Percentiles rank a stretch among this genome's conserved stretches.
Evolutionary conservation across 2,113 vertebrate genomes (phyloP).

Genomic region (Dinomys branickii): DNA sequence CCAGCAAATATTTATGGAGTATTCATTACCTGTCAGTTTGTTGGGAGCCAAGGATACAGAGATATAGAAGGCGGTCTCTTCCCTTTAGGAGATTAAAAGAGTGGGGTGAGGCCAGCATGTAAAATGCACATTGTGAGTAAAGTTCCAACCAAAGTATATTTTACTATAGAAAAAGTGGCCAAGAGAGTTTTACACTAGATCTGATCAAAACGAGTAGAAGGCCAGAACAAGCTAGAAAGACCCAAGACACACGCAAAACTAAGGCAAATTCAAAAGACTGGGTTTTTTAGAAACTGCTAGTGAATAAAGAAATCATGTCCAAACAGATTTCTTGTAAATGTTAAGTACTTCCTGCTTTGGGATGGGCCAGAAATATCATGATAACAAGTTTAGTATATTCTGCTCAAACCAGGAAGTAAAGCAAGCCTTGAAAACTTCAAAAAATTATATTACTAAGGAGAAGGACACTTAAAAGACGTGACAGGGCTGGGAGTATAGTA

Average conservation of each 20-base stretch:
- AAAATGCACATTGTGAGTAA: constrained; percentile 33
- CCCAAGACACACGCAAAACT: neutral
- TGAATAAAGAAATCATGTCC: constrained; percentile 68
- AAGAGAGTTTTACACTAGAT: neutral
- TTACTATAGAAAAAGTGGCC: neutral
- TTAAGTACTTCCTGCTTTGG: constrained; percentile 74
- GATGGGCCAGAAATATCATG: constrained; percentile 73
- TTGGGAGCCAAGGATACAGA: constrained; percentile 49
- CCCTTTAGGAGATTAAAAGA: constrained; percentile 17
- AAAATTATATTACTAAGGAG: neutral
- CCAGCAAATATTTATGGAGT: constrained; percentile 76
- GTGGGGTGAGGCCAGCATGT: neutral
- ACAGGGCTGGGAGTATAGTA: neutral
- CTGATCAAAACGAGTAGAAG: neutral
- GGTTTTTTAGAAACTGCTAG: constrained; percentile 50
- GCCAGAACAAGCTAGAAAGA: neutral
- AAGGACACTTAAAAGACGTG: neutral
- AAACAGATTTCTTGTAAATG: constrained; percentile 73
- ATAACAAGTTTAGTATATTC: constrained; percentile 62
- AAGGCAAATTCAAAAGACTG: constrained; percentile 4
- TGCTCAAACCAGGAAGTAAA: constrained; percentile 72
- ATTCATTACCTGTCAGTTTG: constrained; percentile 67
- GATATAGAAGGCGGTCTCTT: constrained; percentile 14
- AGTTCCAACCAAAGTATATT: neutral
- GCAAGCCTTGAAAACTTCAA: constrained; percentile 32